Evolutionary conservation across 2,888 invertebrate genomes (phyloP).

Genomic region (Dendrolimus houi): DNA sequence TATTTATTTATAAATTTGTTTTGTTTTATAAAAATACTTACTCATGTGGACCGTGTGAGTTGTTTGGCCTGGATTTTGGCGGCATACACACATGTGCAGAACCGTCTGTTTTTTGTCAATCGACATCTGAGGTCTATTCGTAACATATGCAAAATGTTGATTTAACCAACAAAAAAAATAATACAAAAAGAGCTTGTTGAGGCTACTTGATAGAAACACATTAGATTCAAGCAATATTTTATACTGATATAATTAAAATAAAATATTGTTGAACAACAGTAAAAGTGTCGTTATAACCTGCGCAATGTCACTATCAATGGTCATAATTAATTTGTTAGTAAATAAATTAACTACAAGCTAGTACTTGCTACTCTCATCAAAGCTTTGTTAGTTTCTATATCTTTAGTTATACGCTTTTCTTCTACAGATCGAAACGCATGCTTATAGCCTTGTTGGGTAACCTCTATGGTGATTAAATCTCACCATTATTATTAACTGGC

Average conservation of each 20-base stretch:
- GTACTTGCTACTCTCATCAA: slow-evolving; percentile 35
- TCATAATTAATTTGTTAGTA: slow-evolving; percentile 50
- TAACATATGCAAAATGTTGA: slow-evolving; percentile 55
- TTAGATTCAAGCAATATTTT: no score
- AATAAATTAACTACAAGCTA: slow-evolving; percentile 44
- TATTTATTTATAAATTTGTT: slow-evolving; percentile 22
- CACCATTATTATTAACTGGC: slow-evolving; percentile 76
- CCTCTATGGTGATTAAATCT: slow-evolving; percentile 74
- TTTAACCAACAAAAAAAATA: neutral
- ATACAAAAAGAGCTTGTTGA: no score
- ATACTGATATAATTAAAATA: no score
- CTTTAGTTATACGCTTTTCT: slow-evolving; percentile 44
- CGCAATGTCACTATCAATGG: slow-evolving; percentile 15
- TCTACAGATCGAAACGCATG: slow-evolving; percentile 60
- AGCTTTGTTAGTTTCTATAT: slow-evolving; percentile 59
- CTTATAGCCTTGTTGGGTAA: slow-evolving; percentile 69
- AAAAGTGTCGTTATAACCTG: slow-evolving; percentile 15
- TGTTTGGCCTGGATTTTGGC: slow-evolving; percentile 42
- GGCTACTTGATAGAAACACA: no score
- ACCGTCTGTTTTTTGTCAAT: slow-evolving; percentile 62
- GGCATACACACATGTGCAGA: slow-evolving; percentile 44
- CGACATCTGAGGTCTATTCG: slow-evolving; percentile 51
- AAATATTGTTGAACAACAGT: slow-evolving; percentile 4
- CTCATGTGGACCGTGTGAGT: slow-evolving; percentile 25
- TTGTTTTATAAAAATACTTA: slow-evolving; percentile 15